A percentile compares a stretch with the other conserved stretches of the same genome.
Conservation (phyloP, 2,888 invertebrate species). For the Reticulitermes lucifugus region DNA sequence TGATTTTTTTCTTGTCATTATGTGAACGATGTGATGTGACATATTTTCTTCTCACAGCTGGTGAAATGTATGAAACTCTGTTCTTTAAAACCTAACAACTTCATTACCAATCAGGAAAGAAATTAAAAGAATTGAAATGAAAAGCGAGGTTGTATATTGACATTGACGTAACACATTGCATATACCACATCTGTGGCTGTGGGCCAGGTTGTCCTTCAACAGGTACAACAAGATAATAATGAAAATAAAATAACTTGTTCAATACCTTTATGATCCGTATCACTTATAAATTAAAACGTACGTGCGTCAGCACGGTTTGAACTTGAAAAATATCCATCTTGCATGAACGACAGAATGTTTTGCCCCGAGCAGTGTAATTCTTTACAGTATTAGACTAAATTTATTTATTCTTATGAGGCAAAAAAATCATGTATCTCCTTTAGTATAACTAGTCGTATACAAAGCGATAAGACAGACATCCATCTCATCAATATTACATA, state of each 20-base stretch:
- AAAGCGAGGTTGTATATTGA: constrained; percentile 8
- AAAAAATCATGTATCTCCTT: background rate
- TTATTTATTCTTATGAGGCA: background rate
- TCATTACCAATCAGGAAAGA: background rate
- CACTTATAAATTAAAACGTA: background rate
- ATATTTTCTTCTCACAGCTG: background rate
- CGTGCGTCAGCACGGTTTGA: constrained; percentile 12
- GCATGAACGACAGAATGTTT: constrained; percentile 8
- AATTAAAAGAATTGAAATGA: background rate
- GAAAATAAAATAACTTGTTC: constrained; percentile 10
- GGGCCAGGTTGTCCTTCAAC: background rate
- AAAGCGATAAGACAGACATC: constrained; percentile 45
- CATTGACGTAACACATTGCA: background rate
- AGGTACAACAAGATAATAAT: background rate
- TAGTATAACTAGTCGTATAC: constrained; percentile 47
- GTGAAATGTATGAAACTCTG: background rate
- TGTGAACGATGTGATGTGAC: background rate
- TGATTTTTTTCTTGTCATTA: background rate
- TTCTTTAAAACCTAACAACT: background rate
- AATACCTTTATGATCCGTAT: background rate
- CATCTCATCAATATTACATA: constrained; percentile 24
- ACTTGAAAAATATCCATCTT: constrained; percentile 21
- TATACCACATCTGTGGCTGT: background rate
- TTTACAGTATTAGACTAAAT: constrained; percentile 24
- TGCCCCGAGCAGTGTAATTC: background rate